Base-by-base conservation (phyloP, 1,140 invertebrate genomes). In the Zaprionus capensis region DNA sequence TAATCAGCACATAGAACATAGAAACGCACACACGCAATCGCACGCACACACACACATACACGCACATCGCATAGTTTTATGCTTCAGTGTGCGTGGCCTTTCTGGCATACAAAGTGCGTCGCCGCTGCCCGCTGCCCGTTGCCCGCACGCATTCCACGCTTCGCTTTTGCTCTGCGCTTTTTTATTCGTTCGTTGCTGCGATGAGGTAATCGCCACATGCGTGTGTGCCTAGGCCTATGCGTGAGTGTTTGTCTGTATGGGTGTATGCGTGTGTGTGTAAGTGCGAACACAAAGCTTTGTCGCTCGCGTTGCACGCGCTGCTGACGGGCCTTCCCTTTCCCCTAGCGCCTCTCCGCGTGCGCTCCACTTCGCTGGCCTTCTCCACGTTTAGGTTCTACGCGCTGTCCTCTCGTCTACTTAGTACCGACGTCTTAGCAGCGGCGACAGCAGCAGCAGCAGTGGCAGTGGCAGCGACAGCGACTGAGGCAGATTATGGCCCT, bases 171-270 rank as follows among this genome's bases (percentile, higher is more conserved):
- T 76, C 44, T 79, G 57, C 69, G 63, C 75, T 85, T 75, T 78
- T 71, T 59, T 66, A 88, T 90, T 81, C 78, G 78, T 46, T 46
- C 41, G n/a, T 20, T 46, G 41, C 78, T 81, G 85, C 85, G 85
- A 88, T 88, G 85, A 88, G 85, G 85, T 88, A 88, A 88, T 88
- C 85, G 72, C 78, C 71, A 71, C 83, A 81, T 85, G 78, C 73
- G 81, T 90, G 71, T 76, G 69, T 66, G 46, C 46, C 36, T 67
- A 51, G 15, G 67, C 46, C 64, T 62, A 65, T 76, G 73, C 51
- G 71, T 74, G 59, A 58, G 77, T 71, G 44, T 73, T 55, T 61
- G 76, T 56, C 24, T 64, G 59, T 58, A 55, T 66, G 28, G 0
- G 28, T 26, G 5, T 26, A 26, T 26, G 24, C 24, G 61, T 56